Percentiles rank a stretch among this genome's conserved stretches.
These are phyloP conservation scores for Apostichopus leukothele DNA, from an alignment of 53 echinoderm and acorn worm genomes.

Conservation along the genomic window DNA sequence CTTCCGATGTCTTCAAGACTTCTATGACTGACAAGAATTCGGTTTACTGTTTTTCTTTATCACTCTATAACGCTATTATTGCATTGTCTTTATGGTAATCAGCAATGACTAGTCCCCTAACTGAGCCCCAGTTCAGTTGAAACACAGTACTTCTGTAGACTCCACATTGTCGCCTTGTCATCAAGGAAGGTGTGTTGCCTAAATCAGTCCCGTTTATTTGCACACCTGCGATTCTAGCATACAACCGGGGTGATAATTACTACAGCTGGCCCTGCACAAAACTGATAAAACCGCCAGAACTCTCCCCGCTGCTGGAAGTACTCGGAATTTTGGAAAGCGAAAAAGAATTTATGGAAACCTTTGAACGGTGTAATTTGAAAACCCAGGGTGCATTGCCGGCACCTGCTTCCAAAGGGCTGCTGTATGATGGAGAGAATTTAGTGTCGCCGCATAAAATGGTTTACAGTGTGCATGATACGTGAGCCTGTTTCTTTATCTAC, in stretches of 20 bases:
- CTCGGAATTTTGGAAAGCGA: conserved; percentile 3
- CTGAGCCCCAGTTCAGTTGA: conserved; percentile 20
- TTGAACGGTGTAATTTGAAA: conserved; percentile 32
- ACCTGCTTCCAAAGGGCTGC: conserved; percentile 4
- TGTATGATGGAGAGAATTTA: too few relatives aligned
- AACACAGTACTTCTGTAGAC: conserved; percentile 14
- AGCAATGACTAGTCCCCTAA: neutral
- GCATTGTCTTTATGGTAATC: too few relatives aligned
- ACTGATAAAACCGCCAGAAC: conserved; percentile 9
- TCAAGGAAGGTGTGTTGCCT: conserved; percentile 29
- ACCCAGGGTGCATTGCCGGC: conserved; percentile 21
- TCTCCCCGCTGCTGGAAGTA: neutral
- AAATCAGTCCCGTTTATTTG: conserved; percentile 33
- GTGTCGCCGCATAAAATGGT: too few relatives aligned
- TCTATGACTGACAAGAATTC: too few relatives aligned
- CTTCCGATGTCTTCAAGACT: too few relatives aligned
- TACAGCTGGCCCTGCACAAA: conserved; percentile 31
- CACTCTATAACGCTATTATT: too few relatives aligned
- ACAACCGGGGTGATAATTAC: conserved; percentile 42
- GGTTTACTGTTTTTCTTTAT: too few relatives aligned
- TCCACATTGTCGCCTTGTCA: conserved; percentile 23
- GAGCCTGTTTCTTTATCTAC: too few relatives aligned
- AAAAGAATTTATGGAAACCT: conserved; percentile 25
- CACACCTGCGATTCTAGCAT: conserved; percentile 41
- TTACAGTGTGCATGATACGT: too few relatives aligned